A percentile compares a stretch with the other conserved stretches of the same genome.
Evolutionary conservation across 2,113 vertebrate genomes (phyloP).

Genomic region (Cryptotis parvus): DNA sequence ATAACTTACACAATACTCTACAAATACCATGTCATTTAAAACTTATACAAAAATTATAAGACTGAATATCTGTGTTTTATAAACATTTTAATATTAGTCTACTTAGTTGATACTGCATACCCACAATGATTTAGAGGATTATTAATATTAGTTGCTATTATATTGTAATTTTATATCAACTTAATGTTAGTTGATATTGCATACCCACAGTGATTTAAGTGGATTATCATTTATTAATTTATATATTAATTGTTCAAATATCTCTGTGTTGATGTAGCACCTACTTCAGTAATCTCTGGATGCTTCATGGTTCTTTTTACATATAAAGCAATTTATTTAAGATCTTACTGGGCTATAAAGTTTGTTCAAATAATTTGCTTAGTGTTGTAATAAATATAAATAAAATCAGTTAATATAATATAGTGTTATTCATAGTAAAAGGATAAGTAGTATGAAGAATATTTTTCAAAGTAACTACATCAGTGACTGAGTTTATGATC

Average conservation of each 20-base stretch:
- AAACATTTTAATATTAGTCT: background rate
- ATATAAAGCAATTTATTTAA: background rate
- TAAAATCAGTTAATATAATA: background rate
- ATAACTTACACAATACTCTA: too few relatives aligned
- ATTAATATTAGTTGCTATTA: too few relatives aligned
- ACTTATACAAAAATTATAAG: background rate
- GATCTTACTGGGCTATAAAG: background rate
- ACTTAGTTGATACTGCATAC: background rate
- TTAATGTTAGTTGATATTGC: background rate
- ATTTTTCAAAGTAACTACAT: background rate
- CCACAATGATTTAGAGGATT: background rate
- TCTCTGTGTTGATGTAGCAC: background rate
- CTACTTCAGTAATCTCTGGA: background rate
- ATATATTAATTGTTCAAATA: background rate
- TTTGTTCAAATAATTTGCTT: background rate
- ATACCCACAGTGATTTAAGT: background rate
- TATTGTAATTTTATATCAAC: too few relatives aligned
- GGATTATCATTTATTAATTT: background rate
- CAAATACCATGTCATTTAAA: too few relatives aligned
- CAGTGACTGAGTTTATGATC: background rate
- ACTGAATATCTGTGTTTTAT: background rate
- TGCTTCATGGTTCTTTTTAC: background rate
- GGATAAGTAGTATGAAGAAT: background rate
- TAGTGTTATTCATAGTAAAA: background rate
- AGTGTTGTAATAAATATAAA: background rate